phyloP scores from a whole-genome alignment of 2,888 invertebrate species.

The Panzeria rudis region DNA sequence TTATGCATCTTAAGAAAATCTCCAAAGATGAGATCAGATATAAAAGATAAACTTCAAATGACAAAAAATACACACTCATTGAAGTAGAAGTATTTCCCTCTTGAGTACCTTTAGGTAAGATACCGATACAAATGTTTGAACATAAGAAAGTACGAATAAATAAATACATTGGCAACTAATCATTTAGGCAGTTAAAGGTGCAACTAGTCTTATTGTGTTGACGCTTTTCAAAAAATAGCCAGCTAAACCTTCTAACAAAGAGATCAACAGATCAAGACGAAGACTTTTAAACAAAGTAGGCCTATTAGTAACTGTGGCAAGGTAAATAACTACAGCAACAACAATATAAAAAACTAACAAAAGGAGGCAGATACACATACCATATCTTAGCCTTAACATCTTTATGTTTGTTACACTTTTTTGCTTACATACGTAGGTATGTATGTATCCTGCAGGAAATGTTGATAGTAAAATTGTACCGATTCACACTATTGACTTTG shows the following conservation, averaged over 20 bases:
- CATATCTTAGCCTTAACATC: conserved; percentile 63
- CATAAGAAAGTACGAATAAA: not conserved
- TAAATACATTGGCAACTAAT: conserved; percentile 43
- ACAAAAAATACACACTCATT: conserved; percentile 47
- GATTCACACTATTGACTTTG: too few relatives aligned
- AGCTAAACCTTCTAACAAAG: conserved; percentile 63
- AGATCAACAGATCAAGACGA: conserved; percentile 56
- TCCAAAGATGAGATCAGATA: conserved; percentile 63
- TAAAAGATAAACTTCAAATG: conserved; percentile 59
- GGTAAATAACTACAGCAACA: conserved; percentile 35
- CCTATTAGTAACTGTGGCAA: conserved; percentile 60
- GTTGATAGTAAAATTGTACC: too few relatives aligned
- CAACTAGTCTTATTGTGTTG: conserved; percentile 60
- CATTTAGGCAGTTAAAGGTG: conserved; percentile 70
- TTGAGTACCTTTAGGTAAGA: conserved; percentile 38
- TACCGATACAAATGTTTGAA: conserved; percentile 21
- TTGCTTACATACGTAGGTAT: not conserved
- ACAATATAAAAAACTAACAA: not conserved
- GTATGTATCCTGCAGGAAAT: too few relatives aligned
- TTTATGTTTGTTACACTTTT: conserved; percentile 53
- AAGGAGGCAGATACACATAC: conserved; percentile 25
- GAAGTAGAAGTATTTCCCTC: conserved; percentile 30
- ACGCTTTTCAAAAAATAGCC: conserved; percentile 55
- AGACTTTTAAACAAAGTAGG: conserved; percentile 45
- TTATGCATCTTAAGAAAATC: conserved; percentile 62